Conservation (phyloP, 2,113 vertebrate genomes). For the Motacilla alba region DNA sequence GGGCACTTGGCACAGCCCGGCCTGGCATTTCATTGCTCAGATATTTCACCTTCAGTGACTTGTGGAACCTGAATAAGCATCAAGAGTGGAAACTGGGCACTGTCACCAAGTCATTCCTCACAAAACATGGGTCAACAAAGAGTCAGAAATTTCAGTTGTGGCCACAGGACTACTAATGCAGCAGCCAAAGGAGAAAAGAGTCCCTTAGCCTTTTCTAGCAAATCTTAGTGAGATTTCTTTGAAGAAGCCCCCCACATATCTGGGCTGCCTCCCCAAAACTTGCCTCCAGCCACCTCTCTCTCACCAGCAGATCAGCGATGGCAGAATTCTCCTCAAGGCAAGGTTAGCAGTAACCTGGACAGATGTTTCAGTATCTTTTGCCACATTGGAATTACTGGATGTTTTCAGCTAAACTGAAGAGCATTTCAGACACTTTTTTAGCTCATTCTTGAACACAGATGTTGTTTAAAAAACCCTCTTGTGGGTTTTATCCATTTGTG, state of each 20-base stretch:
- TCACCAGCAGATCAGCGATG: neutral
- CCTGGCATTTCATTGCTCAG: neutral
- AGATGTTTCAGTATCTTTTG: slow-evolving; percentile 33
- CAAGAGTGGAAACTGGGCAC: neutral
- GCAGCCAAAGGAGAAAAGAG: neutral
- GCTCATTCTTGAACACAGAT: slow-evolving; percentile 35
- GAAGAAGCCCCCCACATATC: neutral
- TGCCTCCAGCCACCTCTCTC: neutral
- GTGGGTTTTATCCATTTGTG: neutral
- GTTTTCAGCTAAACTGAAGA: slow-evolving; percentile 17
- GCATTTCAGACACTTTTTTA: neutral
- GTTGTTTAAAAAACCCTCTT: slow-evolving; percentile 24
- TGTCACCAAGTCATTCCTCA: neutral
- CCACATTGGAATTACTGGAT: slow-evolving; percentile 36
- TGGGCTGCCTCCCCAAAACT: neutral
- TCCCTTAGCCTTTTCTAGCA: neutral
- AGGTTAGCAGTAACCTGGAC: neutral
- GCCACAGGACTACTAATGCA: neutral
- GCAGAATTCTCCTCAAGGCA: neutral
- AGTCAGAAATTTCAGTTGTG: neutral
- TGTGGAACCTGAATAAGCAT: neutral
- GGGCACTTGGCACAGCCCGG: neutral
- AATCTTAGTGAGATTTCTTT: neutral
- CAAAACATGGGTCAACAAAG: neutral
- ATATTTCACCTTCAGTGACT: neutral